Conservation (phyloP, 2,888 invertebrate species). For the Cheilosia variabilis region DNA sequence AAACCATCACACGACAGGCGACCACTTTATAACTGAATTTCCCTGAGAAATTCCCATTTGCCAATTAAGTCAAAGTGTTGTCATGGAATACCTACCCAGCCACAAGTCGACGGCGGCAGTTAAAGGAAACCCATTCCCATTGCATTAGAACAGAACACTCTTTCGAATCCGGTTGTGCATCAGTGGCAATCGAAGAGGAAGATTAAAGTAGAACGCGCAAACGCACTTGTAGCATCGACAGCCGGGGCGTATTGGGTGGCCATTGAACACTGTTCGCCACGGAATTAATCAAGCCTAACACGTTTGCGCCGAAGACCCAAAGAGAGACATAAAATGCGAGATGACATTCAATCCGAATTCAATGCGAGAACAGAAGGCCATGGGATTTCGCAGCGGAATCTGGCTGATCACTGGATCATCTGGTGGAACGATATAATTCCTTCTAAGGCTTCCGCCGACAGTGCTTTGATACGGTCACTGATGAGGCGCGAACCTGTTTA, state of each 20-base stretch:
- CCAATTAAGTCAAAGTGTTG: conserved; percentile 68
- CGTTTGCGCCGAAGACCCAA: conserved; percentile 25
- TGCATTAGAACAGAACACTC: conserved; percentile 24
- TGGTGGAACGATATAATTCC: conserved; percentile 60
- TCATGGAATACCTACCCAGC: conserved; percentile 22
- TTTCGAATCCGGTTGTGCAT: conserved; percentile 4
- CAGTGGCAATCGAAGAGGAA: conserved; percentile 13
- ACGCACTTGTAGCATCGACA: conserved; percentile 46
- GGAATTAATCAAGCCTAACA: conserved; percentile 64
- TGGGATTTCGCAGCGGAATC: conserved; percentile 48
- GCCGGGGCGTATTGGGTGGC: conserved; percentile 51
- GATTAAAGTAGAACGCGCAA: conserved; percentile 62
- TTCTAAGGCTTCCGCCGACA: conserved; percentile 66
- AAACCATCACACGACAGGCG: conserved; percentile 45
- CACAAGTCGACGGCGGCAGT: conserved; percentile 33
- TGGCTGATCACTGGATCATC: conserved; percentile 62
- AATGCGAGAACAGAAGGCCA: conserved; percentile 58
- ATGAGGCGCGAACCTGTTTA: conserved; percentile 59
- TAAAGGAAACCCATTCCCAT: conserved; percentile 47
- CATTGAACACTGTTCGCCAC: conserved; percentile 8
- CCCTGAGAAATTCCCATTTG: conserved; percentile 66
- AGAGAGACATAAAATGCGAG: conserved; percentile 10
- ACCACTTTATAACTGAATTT: conserved; percentile 60
- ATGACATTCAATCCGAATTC: conserved; percentile 52
- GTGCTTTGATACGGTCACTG: conserved; percentile 32